These are phyloP conservation scores for Elanoides forficatus DNA, from an alignment of 2,113 vertebrate species.

Conservation along the genomic window DNA sequence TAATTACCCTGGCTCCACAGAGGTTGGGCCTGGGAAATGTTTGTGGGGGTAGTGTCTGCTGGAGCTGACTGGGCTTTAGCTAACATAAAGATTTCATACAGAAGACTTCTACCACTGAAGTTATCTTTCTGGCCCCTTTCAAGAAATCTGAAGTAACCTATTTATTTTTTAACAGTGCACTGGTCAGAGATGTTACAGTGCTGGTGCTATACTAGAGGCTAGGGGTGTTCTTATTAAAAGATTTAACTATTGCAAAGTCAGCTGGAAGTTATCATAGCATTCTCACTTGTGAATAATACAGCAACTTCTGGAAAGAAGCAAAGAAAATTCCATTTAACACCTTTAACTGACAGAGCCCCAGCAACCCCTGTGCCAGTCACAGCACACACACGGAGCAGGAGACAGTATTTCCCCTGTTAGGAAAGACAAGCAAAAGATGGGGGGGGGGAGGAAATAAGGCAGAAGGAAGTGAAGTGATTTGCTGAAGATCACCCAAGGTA, in stretches of 20 bases:
- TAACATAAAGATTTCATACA: constrained; percentile 35
- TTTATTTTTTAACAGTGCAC: neutral
- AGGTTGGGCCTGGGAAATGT: neutral
- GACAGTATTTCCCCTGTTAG: neutral
- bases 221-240: neutral
- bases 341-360: neutral
- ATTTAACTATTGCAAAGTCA: neutral
- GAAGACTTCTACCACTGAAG: neutral
- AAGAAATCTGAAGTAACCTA: neutral
- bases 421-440: neutral
- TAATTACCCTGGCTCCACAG: constrained; percentile 45
- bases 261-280: rapidly evolving
- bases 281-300: neutral
- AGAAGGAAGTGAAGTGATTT: neutral
- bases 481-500: neutral
- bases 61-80: neutral
- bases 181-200: neutral
- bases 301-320: neutral
- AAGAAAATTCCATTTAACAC: neutral
- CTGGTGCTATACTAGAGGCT: neutral
- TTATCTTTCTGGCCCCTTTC: constrained; percentile 18
- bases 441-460: neutral
- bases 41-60: constrained; percentile 1
- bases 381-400: neutral
- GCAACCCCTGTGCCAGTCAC: neutral